Evolutionary conservation across 2,888 invertebrate genomes (phyloP).

Genomic region (Catonia carolina): DNA sequence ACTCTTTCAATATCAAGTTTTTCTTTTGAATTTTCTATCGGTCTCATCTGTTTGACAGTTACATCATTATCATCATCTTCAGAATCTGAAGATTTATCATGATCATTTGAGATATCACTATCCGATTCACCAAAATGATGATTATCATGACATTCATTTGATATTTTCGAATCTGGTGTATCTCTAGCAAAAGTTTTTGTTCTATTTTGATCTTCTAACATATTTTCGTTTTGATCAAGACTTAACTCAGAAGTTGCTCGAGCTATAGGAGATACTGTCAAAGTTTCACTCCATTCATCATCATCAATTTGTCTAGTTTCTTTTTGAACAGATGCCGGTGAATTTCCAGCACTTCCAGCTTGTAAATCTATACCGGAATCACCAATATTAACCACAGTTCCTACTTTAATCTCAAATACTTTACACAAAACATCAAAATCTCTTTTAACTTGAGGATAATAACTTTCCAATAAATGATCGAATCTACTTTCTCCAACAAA

Average conservation of each 20-base stretch:
- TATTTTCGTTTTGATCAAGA: no score
- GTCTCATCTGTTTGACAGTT: background rate
- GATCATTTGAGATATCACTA: constrained; percentile 21
- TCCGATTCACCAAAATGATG: constrained; percentile 25
- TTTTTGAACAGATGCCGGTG: constrained; percentile 3
- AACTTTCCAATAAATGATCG: constrained; percentile 46
- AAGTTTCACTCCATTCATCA: constrained; percentile 29
- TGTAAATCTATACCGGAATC: constrained; percentile 38
- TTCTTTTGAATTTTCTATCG: background rate
- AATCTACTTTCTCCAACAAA: constrained; percentile 61
- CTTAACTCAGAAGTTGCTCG: background rate
- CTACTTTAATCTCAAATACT: constrained; percentile 46
- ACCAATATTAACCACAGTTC: constrained; percentile 26
- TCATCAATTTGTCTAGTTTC: constrained; percentile 14
- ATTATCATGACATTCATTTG: constrained; percentile 46
- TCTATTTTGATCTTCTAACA: background rate
- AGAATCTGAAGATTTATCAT: constrained; percentile 38
- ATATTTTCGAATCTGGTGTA: constrained; percentile 35
- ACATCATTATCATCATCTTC: constrained; percentile 29
- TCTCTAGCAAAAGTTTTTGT: background rate
- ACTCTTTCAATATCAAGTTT: constrained; percentile 16
- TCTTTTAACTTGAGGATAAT: constrained; percentile 45
- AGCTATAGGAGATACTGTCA: background rate
- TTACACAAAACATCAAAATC: constrained; percentile 56
- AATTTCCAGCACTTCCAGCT: constrained; percentile 18